phyloP scores from a whole-genome alignment of 2,113 vertebrate species.

The Brevimyrus niger region DNA sequence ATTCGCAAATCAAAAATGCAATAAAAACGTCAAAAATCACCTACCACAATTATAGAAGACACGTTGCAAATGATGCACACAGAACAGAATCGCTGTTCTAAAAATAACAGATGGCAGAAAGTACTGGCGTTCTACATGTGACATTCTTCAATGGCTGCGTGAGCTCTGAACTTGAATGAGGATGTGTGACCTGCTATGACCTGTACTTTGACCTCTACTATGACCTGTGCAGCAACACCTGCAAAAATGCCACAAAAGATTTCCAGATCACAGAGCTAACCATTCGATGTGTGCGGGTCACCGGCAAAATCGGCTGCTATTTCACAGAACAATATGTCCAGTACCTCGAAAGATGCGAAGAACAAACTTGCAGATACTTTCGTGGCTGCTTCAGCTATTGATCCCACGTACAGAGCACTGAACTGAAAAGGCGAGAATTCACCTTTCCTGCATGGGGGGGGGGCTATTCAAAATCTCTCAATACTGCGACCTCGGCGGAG shows the following conservation, averaged over 20 bases:
- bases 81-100: not conserved
- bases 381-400: not conserved
- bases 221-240: not conserved
- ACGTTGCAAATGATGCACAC: not conserved
- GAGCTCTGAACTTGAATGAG: not conserved
- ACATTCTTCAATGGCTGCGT: not conserved
- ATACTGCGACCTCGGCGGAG: not conserved
- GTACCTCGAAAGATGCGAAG: not conserved
- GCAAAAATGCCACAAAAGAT: not conserved
- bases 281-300: not conserved
- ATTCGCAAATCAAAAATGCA: not conserved
- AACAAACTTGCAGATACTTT: not conserved
- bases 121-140: not conserved
- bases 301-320: not conserved
- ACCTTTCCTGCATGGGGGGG: not conserved
- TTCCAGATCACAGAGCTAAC: not conserved
- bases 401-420: not conserved
- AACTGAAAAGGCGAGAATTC: not conserved
- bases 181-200: not conserved
- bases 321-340: not conserved
- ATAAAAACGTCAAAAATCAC: not conserved
- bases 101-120: not conserved
- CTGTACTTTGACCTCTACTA: not conserved
- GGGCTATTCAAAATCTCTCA: not conserved
- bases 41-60: not conserved